Base-by-base conservation (phyloP, 2,113 vertebrate genomes). In the Corythornis vintsioides region DNA sequence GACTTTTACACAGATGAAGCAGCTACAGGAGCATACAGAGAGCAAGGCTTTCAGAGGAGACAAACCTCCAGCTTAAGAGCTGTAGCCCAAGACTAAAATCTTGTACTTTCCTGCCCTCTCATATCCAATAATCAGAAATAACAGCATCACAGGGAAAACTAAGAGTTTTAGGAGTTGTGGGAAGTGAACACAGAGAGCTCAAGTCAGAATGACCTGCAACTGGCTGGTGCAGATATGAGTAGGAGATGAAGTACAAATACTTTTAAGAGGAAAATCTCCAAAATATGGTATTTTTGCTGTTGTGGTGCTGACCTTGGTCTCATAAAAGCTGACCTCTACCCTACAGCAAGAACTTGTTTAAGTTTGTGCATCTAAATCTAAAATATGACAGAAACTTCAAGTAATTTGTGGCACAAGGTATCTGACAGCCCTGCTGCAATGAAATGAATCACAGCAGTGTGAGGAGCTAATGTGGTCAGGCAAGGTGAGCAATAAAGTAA, bases 281-380 rank as follows among this genome's bases (percentile, higher is more conserved):
- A 79, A 48, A 53, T 4, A 7, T 0, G 2, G 16, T 26, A 52
- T 47, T 53, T 28, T 4, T 29, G 24, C 25, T 52, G 10, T 7
- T 57, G 21, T 8, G 65, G 28, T 25, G 73, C 4, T 35, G 64
- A 45, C 17, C 20, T 22, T 26, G 20, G 7, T 40, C 22, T 50
- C 66, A 71, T 7, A 17, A 45, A 71, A 87, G 48, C 10, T 20
- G n/a, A 73, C 12, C 16, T 28, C 7, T 4, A 53, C 2, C 31
- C 18, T 31, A 42, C 6, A 0, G 1, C 14, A 60, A n/a, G 9
- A 64, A 48, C 45, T 29, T 52, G 0, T 0, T 53, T 45, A 64
- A 43, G 52, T 55, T 43, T 69, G 19, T 3, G 2, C 26, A 76
- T 19, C 24, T 25, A 66, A 82, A 75, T 22, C 26, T 43, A 43